These are phyloP conservation scores for Hyppa rectilinea DNA, from an alignment of 2,888 invertebrate species.

Conservation along the genomic window DNA sequence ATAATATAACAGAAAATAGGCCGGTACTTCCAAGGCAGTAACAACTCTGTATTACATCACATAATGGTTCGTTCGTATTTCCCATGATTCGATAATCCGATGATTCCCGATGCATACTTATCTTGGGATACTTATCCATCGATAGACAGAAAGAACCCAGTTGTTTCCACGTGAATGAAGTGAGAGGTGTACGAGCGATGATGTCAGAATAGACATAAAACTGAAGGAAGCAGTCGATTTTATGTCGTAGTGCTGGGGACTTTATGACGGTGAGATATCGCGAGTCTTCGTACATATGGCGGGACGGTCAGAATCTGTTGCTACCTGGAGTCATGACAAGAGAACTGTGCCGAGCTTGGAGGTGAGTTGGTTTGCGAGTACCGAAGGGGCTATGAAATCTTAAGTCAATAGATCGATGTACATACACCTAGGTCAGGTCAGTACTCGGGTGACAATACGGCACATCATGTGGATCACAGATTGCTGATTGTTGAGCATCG, in stretches of 20 bases:
- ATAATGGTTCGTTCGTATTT: neutral
- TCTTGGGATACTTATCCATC: neutral
- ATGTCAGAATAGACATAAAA: constrained; percentile 16
- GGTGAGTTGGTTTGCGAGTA: neutral
- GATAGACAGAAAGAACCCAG: neutral
- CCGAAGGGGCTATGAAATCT: too few species aligned
- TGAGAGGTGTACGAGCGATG: constrained; percentile 37
- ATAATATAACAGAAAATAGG: neutral
- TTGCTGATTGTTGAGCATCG: too few species aligned
- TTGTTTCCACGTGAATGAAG: constrained; percentile 14
- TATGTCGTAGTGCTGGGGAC: neutral
- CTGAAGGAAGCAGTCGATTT: constrained; percentile 18
- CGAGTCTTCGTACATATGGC: neutral
- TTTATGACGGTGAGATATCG: constrained; percentile 22
- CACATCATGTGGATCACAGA: too few species aligned
- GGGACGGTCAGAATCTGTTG: neutral
- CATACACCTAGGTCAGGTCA: too few species aligned
- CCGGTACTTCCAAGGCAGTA: neutral
- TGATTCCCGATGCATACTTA: neutral
- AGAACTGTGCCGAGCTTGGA: neutral
- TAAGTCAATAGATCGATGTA: too few species aligned
- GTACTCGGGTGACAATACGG: too few species aligned
- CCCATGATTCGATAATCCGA: too few species aligned
- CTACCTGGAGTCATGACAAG: neutral
- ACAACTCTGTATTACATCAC: neutral